Evolutionary conservation across 2,888 invertebrate genomes (phyloP), one percentile per base, ranked within the genome.

Genomic region (Orchesella flavescens): DNA sequence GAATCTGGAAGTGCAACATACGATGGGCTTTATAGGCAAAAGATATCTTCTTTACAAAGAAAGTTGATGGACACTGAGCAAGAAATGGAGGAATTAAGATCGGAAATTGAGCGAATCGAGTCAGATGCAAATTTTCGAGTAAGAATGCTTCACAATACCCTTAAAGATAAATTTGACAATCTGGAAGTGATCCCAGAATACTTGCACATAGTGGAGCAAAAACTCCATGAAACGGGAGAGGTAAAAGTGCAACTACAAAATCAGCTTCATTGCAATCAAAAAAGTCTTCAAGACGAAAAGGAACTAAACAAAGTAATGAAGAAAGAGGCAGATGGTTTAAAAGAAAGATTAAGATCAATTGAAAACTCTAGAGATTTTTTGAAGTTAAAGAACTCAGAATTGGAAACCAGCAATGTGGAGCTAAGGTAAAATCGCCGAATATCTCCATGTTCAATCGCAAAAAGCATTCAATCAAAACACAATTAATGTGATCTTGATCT

Each of bases 111-210:
- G 24, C 72, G 87, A 49, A 83, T 88, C 10, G 87, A 88, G 72
- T 87, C 86, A 7, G 87, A 88, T 17, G 85, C 84, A 23, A 84
- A 78, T 13, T 87, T 86, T 69, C 84, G 87, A 34, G 84, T 87
- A 9, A 74, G 82, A 72, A 69, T 87, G 0, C 75, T 88, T 10
- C 86, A 87, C 65, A 86, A 87, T 9, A 84, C 71, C 63, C 24
- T 88, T 13, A 77, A 85, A 23, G 86, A 87, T n/a, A 86, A 86
- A 69, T 68, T 87, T 19, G 87, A 88, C 9, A 87, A 84, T 61
- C 65, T 87, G 7, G 76, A 83, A 23, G 75, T 69, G 1, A 84
- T 86, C 21, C 87, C 87, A 4, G 88, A 87, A 55, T 74, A 87
- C n/a, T 66, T 88, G 10, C 83, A 87, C 44, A 24, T 87, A n/a